These are phyloP conservation scores for Anthoptus insignis DNA, from an alignment of 2,888 invertebrate species.

Conservation along the genomic window DNA sequence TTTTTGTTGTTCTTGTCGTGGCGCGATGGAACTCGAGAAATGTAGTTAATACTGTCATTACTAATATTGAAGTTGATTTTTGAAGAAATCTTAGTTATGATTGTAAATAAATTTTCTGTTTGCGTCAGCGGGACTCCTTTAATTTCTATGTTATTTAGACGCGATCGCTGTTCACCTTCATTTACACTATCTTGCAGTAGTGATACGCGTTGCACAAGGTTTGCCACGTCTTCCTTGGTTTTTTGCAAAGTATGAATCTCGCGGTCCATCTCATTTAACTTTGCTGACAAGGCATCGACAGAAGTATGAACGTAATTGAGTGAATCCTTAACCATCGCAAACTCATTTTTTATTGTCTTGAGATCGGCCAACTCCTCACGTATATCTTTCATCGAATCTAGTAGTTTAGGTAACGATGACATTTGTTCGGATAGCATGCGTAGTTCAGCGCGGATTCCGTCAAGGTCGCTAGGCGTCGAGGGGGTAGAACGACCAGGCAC, in stretches of 20 bases:
- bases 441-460: slow-evolving; percentile 10
- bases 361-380: neutral
- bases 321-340: too few species aligned
- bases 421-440: neutral
- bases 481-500: neutral
- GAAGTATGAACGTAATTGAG: neutral
- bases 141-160: slow-evolving; percentile 28
- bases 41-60: slow-evolving; percentile 26
- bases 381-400: neutral
- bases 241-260: slow-evolving; percentile 6
- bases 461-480: neutral
- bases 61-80: slow-evolving; percentile 13
- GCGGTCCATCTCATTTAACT: neutral
- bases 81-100: slow-evolving; percentile 14
- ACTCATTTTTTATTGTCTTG: neutral
- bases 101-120: slow-evolving; percentile 17
- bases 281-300: neutral
- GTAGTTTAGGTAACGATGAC: neutral
- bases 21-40: slow-evolving; percentile 8
- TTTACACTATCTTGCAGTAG: slow-evolving; percentile 1
- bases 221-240: slow-evolving; percentile 6
- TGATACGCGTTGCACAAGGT: neutral
- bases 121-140: slow-evolving; percentile 16
- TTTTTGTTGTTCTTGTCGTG: slow-evolving; percentile 9
- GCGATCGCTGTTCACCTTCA: slow-evolving; percentile 18